A percentile compares a stretch with the other conserved stretches of the same genome.
phyloP scores from a whole-genome alignment of 37 sponge, comb jelly and placozoan species.

The Hexactinellida sp. region DNA sequence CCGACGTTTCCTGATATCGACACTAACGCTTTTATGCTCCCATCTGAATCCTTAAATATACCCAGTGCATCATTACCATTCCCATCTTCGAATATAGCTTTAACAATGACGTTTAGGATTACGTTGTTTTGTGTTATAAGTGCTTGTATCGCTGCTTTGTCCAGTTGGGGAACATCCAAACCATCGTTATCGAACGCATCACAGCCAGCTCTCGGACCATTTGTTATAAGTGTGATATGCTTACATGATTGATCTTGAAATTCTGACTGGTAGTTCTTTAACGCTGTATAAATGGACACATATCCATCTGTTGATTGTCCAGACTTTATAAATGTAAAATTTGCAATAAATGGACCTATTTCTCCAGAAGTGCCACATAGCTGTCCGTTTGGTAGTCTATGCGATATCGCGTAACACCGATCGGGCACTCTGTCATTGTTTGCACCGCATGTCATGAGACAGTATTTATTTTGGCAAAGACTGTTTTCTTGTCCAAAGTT shows the following conservation, averaged over 20 bases:
- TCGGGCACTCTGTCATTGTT: not conserved
- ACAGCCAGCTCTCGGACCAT: not conserved
- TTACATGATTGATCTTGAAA: constrained; percentile 9
- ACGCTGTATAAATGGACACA: not conserved
- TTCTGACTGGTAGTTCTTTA: not conserved
- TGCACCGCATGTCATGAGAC: not conserved
- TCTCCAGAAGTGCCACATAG: not conserved
- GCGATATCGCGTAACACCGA: not conserved
- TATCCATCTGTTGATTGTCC: not conserved
- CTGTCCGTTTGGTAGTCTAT: not conserved
- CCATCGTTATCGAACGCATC: not conserved
- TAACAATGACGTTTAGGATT: not conserved
- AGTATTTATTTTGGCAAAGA: not conserved
- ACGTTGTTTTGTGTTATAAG: not conserved
- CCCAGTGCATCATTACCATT: not conserved
- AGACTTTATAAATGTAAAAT: not conserved
- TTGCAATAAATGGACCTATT: not conserved
- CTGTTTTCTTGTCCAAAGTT: constrained; percentile 13
- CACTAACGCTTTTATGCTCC: not conserved
- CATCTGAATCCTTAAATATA: not conserved
- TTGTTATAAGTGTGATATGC: constrained; percentile 1
- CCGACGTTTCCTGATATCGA: not conserved
- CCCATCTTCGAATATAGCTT: not conserved
- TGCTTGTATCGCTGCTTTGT: not conserved
- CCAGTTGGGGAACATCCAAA: not conserved